Conservation (phyloP, 2,797 vertebrate genomes). For the Discoglossus pictus region DNA sequence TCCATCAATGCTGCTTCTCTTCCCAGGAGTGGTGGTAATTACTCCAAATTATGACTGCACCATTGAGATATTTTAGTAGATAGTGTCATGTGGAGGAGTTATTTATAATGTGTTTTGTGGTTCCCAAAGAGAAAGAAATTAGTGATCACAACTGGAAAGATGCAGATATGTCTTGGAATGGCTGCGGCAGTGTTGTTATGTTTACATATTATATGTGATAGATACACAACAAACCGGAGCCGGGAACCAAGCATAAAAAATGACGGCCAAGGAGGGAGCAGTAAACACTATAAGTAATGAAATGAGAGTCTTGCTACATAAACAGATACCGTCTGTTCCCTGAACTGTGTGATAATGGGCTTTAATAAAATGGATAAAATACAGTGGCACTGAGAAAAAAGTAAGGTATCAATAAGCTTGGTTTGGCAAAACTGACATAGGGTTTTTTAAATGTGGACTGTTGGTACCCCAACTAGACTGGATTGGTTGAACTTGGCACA, state of each 20-base stretch:
- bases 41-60: slow-evolving; percentile 42
- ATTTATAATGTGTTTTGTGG: slow-evolving; percentile 29
- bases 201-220: no score
- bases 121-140: slow-evolving; percentile 40
- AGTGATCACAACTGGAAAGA: slow-evolving; percentile 32
- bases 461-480: no score
- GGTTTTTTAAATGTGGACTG: no score
- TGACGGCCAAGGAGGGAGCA: slow-evolving; percentile 30
- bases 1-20: slow-evolving; percentile 23
- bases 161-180: background rate
- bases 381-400: slow-evolving; percentile 1
- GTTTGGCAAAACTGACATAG: no score
- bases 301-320: slow-evolving; percentile 18
- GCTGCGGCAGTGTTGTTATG: no score
- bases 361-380: slow-evolving; percentile 39
- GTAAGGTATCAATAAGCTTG: background rate
- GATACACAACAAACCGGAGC: slow-evolving; percentile 14
- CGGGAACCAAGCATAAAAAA: slow-evolving; percentile 22
- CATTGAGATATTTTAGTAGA: slow-evolving; percentile 37
- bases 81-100: slow-evolving; percentile 12
- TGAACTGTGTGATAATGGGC: background rate
- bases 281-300: slow-evolving; percentile 28
- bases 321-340: slow-evolving; percentile 31
- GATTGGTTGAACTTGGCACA: no score
- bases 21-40: slow-evolving; percentile 40